Conservation (phyloP, 2,113 vertebrate species). For the Peucedramus taeniatus region DNA sequence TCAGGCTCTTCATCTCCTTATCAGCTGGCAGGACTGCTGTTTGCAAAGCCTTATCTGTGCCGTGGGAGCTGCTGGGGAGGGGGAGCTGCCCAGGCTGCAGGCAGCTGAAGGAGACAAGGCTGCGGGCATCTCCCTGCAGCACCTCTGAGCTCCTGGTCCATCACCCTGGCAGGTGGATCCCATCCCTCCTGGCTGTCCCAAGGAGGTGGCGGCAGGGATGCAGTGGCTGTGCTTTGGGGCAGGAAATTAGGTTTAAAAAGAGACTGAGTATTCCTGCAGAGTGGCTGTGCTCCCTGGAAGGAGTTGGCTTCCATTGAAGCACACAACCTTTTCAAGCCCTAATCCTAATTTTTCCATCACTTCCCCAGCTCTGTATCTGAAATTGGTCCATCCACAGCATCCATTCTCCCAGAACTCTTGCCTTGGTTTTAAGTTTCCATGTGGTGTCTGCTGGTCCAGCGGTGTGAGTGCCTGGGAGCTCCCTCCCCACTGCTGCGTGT, state of each 20-base stretch:
- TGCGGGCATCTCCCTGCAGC: rapidly evolving
- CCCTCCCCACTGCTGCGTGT: rapidly evolving
- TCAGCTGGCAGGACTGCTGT: background rate
- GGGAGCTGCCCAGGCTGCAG: rapidly evolving
- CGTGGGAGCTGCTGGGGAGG: background rate
- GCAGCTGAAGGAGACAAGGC: background rate
- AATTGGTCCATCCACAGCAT: background rate
- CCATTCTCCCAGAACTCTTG: background rate
- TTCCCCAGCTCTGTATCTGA: background rate
- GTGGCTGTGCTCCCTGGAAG: background rate
- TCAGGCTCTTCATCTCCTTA: background rate
- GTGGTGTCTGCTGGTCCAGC: background rate
- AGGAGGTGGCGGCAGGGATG: background rate
- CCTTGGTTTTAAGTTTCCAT: background rate
- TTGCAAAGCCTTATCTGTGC: slow-evolving; percentile 1
- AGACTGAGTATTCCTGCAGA: background rate
- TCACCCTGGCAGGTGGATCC: background rate
- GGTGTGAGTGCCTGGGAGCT: background rate
- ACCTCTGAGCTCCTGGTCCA: background rate
- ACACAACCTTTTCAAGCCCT: background rate
- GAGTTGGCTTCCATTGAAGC: background rate
- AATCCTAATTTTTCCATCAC: background rate
- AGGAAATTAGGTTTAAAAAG: background rate
- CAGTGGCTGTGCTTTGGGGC: background rate
- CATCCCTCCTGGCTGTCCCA: rapidly evolving